Conservation (phyloP, 2,113 vertebrate species). For the Toxotes jaculatrix region DNA sequence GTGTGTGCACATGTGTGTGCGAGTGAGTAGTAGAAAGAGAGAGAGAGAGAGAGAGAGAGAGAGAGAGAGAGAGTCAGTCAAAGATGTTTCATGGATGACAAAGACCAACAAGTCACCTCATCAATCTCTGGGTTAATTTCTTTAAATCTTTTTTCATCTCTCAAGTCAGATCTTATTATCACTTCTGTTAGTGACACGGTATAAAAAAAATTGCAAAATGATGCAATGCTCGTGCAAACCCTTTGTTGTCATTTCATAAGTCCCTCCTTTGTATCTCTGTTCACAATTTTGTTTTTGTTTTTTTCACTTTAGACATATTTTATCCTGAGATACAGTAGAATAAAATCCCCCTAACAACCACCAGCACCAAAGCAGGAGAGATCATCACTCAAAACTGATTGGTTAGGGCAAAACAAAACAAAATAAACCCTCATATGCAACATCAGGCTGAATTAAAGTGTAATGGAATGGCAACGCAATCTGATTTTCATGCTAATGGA, state of each 20-base stretch:
- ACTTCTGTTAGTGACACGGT: constrained; percentile 21
- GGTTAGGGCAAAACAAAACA: not conserved
- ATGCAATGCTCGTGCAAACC: constrained; percentile 29
- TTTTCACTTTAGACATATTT: not conserved
- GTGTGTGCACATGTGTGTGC: constrained; percentile 3
- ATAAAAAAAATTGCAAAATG: not conserved
- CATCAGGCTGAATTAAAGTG: not conserved
- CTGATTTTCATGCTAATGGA: not conserved
- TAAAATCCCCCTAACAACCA: too few species aligned
- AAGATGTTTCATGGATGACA: constrained; percentile 39
- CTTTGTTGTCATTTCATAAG: not conserved
- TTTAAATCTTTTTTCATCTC: constrained; percentile 22
- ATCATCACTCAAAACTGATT: not conserved
- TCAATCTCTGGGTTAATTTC: constrained; percentile 24
- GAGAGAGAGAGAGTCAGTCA: not conserved
- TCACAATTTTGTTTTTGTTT: not conserved
- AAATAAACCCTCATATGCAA: not conserved
- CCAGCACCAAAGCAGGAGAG: not conserved
- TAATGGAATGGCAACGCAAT: not conserved
- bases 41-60: not conserved
- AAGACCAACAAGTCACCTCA: constrained; percentile 19
- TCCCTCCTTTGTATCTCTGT: not conserved
- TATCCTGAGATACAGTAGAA: not conserved
- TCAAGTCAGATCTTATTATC: constrained; percentile 29
- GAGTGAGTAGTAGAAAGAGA: not conserved